Base-by-base conservation (phyloP, 2,888 invertebrate genomes). In the Andrena haemorrhoa region DNA sequence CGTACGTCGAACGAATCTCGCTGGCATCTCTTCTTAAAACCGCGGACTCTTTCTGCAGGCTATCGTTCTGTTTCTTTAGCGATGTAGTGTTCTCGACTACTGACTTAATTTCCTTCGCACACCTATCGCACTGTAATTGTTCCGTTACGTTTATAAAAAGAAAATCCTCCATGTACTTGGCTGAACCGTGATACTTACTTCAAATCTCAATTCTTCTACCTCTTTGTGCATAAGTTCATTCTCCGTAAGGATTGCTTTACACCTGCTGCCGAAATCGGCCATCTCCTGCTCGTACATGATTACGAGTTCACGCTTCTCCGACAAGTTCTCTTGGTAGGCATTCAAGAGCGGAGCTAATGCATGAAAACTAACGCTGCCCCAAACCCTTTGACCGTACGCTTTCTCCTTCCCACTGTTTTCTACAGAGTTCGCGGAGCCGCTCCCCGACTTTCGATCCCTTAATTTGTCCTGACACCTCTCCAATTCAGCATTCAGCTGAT, bases 271-370 rank as follows among this genome's bases (percentile, higher is more conserved):
- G 71, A 97, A 96, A 23, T 94, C 94, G 82, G 96, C 96, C 81
- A 97, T 95, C 91, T 97, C 97, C 53, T 95, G 95, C 88, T 96
- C 96, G 85, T 97, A 97, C 86, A 96, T 96, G 23, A 94, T 91
- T 65, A 98, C 96, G 0, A 97, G 95, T 56, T 95, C 95, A 76
- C 97, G 96, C 91, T 97, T 97, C 88, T 98, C 97, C 87, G 95
- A 95, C 0, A 97, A 93, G 82, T 96, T 96, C 90, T 97, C 97
- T 92, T 97, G 96, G 89, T 97, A 98, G 0, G 97, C 97, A 90
- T 97, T 96, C 83, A 97, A 94, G 4, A 98, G 94, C 0, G 97
- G 97, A 0, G 95, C 96, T 83, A 96, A 92, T 0, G 96, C 96
- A 88, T 96, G 96, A 0, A 95, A 94, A 89, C 96, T 96, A 1